Percentiles rank a stretch among this genome's conserved stretches.
Evolutionary conservation across 2,888 invertebrate species (phyloP).

Genomic region (Cordilura impudica): DNA sequence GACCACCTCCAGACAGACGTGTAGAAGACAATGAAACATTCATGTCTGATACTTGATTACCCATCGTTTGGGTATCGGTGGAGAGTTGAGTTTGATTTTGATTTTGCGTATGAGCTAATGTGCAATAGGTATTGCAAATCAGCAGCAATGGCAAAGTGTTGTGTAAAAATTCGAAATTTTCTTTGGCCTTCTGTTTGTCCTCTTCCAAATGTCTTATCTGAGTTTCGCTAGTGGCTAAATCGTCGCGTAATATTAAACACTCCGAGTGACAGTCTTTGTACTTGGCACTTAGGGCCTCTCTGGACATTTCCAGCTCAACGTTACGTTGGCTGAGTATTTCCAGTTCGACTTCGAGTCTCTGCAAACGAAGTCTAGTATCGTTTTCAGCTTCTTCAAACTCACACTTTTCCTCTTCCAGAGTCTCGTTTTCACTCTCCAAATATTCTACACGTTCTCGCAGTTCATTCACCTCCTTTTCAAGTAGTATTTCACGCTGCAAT

Average conservation of each 20-base stretch:
- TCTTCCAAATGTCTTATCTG: slow-evolving; percentile 73
- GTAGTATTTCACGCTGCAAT: slow-evolving; percentile 82
- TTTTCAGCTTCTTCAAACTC: slow-evolving; percentile 88
- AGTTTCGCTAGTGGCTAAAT: slow-evolving; percentile 73
- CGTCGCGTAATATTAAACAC: slow-evolving; percentile 74
- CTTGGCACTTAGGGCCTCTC: slow-evolving; percentile 81
- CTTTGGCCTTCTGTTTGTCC: slow-evolving; percentile 75
- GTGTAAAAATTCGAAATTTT: slow-evolving; percentile 71
- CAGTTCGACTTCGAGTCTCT: slow-evolving; percentile 82
- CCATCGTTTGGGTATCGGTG: slow-evolving; percentile 47
- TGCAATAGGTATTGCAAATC: slow-evolving; percentile 65
- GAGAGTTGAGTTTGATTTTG: slow-evolving; percentile 19
- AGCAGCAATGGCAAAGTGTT: slow-evolving; percentile 71
- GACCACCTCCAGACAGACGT: neutral
- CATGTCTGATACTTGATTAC: slow-evolving; percentile 45
- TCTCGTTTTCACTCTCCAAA: slow-evolving; percentile 82
- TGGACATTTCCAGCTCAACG: slow-evolving; percentile 80
- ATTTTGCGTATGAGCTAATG: slow-evolving; percentile 41
- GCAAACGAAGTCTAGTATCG: slow-evolving; percentile 80
- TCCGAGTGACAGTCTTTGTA: slow-evolving; percentile 78
- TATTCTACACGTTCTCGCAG: slow-evolving; percentile 79
- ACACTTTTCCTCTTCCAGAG: slow-evolving; percentile 85
- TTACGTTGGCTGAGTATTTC: slow-evolving; percentile 79
- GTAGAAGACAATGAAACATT: neutral
- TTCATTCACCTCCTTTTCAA: slow-evolving; percentile 78